Evolutionary conservation across 2,113 vertebrate genomes (phyloP), one percentile per base, ranked within the genome.

Genomic region (Salvelinus sp.): DNA sequence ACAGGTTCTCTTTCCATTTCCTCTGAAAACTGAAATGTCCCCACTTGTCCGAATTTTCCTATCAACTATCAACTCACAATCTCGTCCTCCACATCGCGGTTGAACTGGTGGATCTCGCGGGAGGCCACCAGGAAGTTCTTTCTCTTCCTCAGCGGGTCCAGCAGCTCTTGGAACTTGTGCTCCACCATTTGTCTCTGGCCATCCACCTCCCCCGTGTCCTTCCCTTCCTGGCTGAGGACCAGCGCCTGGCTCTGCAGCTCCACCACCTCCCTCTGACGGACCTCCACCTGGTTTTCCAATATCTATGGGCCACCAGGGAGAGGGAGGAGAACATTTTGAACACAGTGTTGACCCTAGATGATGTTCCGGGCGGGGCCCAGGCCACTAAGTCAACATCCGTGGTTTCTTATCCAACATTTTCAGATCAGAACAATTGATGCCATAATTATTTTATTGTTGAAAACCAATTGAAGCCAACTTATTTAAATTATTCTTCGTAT

Each of bases 281-380:
- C 97, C 81, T 98, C 96, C 95, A 98, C 97, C 93, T 99, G 97
- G 68, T 96, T 98, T 91, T 99, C 97, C 84, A 99, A 90, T 94
- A 99, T 97, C 97, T 99, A 88, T 2, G 44, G 69, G 65, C 47
- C 9, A 54, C 16, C 27, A 12, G 12, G 14, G 28, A 44, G 69
- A 70, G 25, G 33, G 3, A 28, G 30, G 7, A 12, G 20, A 6
- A 48, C 18, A 65, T 6, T 23, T 5, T n/a, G 1, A 10, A 73
- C 38, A 33, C 14, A 47, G 6, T 22, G 27, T 28, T 20, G 18
- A 2, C 2, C 12, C 4, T 54, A 54, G 50, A 16, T 54, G 50
- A 54, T 18, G 16, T 16, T 16, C 50, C 50, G 3, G 16, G 16
- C 16, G 3, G 16, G 16, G 4, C 3, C 50, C 50, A 18, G 16